Evolutionary conservation across 2,797 vertebrate genomes (phyloP).

Genomic region (Tinamus major): DNA sequence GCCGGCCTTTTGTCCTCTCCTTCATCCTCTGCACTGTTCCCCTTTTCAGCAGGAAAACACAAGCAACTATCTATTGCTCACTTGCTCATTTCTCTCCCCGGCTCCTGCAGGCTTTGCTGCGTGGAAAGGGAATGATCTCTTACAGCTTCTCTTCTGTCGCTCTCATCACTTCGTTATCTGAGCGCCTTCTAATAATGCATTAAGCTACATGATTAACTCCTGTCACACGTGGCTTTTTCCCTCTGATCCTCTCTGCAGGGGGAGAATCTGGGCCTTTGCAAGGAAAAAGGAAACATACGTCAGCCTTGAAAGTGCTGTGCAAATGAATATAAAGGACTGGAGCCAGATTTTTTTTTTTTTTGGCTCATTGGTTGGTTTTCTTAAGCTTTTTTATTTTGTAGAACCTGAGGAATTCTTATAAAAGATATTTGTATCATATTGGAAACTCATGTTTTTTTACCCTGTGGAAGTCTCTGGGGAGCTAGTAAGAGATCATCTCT

Average conservation of each 20-base stretch:
- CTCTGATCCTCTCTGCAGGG: constrained; percentile 72
- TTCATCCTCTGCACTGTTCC: not conserved
- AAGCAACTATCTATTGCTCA: not conserved
- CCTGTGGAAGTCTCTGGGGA: not conserved
- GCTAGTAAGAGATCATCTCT: not conserved
- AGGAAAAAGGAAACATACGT: constrained; percentile 56
- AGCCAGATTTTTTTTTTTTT: not conserved
- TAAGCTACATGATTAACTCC: constrained; percentile 69
- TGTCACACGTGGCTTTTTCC: constrained; percentile 59
- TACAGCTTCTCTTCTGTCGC: not conserved
- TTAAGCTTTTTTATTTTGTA: constrained; percentile 11
- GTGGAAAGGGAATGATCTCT: constrained; percentile 27
- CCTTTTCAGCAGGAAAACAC: not conserved
- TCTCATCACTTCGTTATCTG: constrained; percentile 56
- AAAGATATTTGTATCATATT: not conserved
- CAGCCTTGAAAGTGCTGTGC: constrained; percentile 25
- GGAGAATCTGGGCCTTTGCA: constrained; percentile 51
- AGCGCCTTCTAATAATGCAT: constrained; percentile 55
- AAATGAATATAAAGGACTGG: constrained; percentile 28
- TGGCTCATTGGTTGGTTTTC: not conserved
- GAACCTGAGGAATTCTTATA: not conserved
- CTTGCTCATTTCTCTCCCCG: not conserved
- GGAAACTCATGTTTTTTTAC: not conserved
- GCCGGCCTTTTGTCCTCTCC: not conserved
- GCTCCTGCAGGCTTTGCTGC: not conserved